Conservation (phyloP, 2,797 vertebrate species). For the Lepilemur septentrionalis region DNA sequence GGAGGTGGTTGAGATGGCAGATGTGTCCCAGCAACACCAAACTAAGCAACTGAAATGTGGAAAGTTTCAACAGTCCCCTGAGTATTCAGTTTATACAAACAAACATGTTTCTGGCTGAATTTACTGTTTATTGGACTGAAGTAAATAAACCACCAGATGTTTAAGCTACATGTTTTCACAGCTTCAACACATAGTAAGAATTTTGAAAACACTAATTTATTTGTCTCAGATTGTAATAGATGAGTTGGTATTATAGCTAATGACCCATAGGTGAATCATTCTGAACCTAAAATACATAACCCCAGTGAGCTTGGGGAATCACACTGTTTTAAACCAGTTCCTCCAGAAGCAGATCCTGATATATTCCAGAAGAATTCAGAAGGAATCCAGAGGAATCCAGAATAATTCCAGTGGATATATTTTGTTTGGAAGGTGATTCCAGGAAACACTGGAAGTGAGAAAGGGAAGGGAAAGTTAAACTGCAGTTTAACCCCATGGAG, state of each 20-base stretch:
- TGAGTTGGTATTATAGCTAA: neutral
- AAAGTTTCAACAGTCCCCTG: neutral
- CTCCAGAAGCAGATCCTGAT: neutral
- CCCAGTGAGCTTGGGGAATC: neutral
- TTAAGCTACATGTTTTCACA: slow-evolving; percentile 57
- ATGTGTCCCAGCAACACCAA: slow-evolving; percentile 29
- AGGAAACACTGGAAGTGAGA: neutral
- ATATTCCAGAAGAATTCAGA: too few relatives aligned
- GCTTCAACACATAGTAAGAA: slow-evolving; percentile 32
- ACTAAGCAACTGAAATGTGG: slow-evolving; percentile 17
- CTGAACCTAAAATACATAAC: neutral
- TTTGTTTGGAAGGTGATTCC: neutral
- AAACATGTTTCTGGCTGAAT: slow-evolving; percentile 34
- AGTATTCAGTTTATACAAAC: neutral
- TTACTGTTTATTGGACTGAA: slow-evolving; percentile 15
- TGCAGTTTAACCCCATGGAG: neutral
- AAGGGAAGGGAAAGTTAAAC: neutral
- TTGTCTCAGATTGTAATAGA: neutral
- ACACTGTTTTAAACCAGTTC: neutral
- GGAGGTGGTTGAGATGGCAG: neutral
- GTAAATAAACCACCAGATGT: slow-evolving; percentile 67
- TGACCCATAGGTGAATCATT: neutral
- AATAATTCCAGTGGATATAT: neutral
- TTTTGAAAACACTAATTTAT: slow-evolving; percentile 29
- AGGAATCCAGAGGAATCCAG: too few relatives aligned